Evolutionary conservation across 2,888 invertebrate genomes (phyloP).

Genomic region (Dugesia japonica): DNA sequence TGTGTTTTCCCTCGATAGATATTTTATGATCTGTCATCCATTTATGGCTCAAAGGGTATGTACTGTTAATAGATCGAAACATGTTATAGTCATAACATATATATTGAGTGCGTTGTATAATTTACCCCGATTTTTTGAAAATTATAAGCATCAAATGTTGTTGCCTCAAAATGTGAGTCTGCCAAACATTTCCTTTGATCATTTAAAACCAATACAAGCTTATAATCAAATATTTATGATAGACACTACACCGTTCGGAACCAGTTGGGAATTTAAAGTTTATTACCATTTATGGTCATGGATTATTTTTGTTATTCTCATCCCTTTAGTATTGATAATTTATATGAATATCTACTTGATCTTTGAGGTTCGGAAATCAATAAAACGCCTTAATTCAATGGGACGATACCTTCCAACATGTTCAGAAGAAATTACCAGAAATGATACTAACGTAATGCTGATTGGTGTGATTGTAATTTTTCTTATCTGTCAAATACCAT

Average conservation of each 20-base stretch:
- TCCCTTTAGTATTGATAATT: conserved; percentile 45
- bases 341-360: conserved; percentile 45
- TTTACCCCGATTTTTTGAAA: conserved; percentile 45
- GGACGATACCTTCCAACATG: conserved; percentile 36
- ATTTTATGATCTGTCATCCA: conserved; percentile 48
- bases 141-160: conserved; percentile 37
- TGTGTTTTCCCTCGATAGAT: conserved; percentile 37
- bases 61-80: conserved; percentile 39
- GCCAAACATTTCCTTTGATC: background rate
- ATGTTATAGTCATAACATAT: conserved; percentile 39
- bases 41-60: conserved; percentile 44
- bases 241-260: background rate
- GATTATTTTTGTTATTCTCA: conserved; percentile 43
- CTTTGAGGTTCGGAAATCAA: conserved; percentile 42
- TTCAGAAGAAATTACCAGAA: conserved; percentile 42
- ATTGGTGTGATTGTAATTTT: conserved; percentile 47
- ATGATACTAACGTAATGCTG: conserved; percentile 47
- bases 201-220: background rate
- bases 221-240: background rate
- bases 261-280: conserved; percentile 38
- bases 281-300: conserved; percentile 45
- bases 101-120: conserved; percentile 42
- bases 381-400: conserved; percentile 41
- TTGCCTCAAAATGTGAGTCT: conserved; percentile 20
- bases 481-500: conserved; percentile 46